Evolutionary conservation across 2,888 invertebrate species (phyloP).

Genomic region (Caenorhabditis sp.): DNA sequence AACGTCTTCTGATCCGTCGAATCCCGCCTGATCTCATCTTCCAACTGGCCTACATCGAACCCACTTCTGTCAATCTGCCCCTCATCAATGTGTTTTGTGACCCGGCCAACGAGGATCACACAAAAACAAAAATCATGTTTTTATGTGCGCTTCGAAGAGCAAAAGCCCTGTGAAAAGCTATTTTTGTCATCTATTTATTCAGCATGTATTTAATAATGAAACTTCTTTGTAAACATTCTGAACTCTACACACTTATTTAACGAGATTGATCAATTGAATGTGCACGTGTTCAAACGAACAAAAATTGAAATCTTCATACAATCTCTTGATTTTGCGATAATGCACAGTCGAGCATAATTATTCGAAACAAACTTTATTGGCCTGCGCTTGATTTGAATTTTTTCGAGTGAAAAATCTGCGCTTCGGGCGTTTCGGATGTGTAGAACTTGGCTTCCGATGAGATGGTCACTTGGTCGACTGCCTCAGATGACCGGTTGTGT

Average conservation of each 20-base stretch:
- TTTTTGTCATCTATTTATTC: no score
- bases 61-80: conserved; percentile 6
- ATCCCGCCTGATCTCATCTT: conserved; percentile 37
- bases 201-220: no score
- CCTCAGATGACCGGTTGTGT: conserved; percentile 38
- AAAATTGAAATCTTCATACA: no score
- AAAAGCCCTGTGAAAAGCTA: no score
- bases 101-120: conserved; percentile 18
- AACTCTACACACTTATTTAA: no score
- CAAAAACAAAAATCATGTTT: conserved; percentile 17
- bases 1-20: conserved; percentile 26
- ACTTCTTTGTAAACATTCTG: no score
- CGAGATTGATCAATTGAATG: no score
- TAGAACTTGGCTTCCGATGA: conserved; percentile 48
- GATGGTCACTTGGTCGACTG: conserved; percentile 35
- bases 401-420: conserved; percentile 54
- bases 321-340: no score
- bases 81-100: conserved; percentile 41
- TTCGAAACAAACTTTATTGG: conserved; percentile 14
- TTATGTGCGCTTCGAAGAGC: conserved; percentile 19
- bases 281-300: no score
- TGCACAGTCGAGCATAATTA: no score
- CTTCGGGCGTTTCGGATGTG: conserved; percentile 39
- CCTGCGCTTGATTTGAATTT: conserved; percentile 56
- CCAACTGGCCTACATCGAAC: conserved; percentile 42